Evolutionary conservation across 2,113 vertebrate species (phyloP).

Genomic region (Urocolius indicus): DNA sequence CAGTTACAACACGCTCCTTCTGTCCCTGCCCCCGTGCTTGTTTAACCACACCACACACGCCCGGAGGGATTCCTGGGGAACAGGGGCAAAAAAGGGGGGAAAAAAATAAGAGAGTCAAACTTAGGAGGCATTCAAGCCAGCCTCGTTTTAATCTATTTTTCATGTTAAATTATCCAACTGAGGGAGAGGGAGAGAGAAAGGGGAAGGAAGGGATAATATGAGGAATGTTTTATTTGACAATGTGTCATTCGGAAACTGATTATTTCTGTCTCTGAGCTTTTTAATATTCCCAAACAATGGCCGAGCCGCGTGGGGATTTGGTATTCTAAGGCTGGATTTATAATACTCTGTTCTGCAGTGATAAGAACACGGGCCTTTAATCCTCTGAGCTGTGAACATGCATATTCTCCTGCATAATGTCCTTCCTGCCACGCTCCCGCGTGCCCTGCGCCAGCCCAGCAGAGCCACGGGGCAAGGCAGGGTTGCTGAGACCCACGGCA

Average conservation of each 20-base stretch:
- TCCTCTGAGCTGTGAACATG: constrained; percentile 83
- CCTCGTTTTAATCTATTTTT: constrained; percentile 76
- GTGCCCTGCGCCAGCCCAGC: not conserved
- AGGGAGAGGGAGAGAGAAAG: constrained; percentile 65
- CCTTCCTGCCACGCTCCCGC: constrained; percentile 39
- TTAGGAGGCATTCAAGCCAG: constrained; percentile 51
- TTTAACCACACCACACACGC: not conserved
- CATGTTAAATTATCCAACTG: constrained; percentile 74
- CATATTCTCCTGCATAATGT: constrained; percentile 81
- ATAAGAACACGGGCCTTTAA: constrained; percentile 85
- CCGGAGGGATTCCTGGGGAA: not conserved
- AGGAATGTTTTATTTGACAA: constrained; percentile 82
- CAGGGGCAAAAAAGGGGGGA: not conserved
- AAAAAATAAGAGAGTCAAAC: constrained; percentile 18
- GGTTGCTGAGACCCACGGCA: not conserved
- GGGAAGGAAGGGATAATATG: constrained; percentile 73
- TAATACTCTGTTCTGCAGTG: constrained; percentile 83
- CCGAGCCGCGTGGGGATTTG: constrained; percentile 76
- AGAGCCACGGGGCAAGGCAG: rapidly evolving
- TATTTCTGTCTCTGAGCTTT: constrained; percentile 82
- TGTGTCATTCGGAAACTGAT: constrained; percentile 82
- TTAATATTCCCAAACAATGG: constrained; percentile 82
- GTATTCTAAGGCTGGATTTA: constrained; percentile 84
- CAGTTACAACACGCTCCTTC: rapidly evolving
- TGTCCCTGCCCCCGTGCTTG: not conserved